Conservation (phyloP, 2,888 invertebrate species). For the Drosophila mulleri region DNA sequence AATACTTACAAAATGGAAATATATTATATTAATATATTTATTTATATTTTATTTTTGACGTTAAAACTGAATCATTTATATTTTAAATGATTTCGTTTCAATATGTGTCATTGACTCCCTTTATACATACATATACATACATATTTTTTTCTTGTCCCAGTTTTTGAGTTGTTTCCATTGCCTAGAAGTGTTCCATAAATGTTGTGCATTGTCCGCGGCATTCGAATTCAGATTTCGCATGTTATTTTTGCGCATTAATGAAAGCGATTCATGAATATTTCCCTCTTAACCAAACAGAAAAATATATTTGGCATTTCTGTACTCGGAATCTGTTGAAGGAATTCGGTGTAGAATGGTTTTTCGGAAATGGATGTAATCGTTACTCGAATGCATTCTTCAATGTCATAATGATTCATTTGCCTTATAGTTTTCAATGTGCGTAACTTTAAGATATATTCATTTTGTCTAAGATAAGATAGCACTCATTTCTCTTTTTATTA, state of each 20-base stretch:
- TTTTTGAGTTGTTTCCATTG: slow-evolving; percentile 10
- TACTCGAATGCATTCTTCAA: too few relatives aligned
- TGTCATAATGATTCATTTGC: background rate
- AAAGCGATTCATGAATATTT: slow-evolving; percentile 35
- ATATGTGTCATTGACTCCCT: slow-evolving; percentile 43
- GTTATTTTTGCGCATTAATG: slow-evolving; percentile 46
- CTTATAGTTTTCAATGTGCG: background rate
- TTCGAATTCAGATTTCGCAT: slow-evolving; percentile 28
- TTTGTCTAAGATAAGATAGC: background rate
- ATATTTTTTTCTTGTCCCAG: background rate
- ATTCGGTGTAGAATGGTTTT: background rate
- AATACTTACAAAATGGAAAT: slow-evolving; percentile 4
- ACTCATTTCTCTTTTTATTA: background rate
- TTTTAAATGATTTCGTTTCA: slow-evolving; percentile 3
- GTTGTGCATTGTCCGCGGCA: slow-evolving; percentile 11
- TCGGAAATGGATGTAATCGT: too few relatives aligned
- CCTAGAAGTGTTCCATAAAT: slow-evolving; percentile 18
- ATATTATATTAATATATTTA: background rate
- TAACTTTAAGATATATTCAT: background rate
- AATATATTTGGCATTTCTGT: slow-evolving; percentile 7
- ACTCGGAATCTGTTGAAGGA: background rate
- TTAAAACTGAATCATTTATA: slow-evolving; percentile 15
- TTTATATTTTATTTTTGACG: slow-evolving; percentile 40
- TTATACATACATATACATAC: background rate
- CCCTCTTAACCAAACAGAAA: slow-evolving; percentile 3